A percentile compares a stretch with the other conserved stretches of the same genome.
These are phyloP conservation scores for Anabas testudineus DNA, from an alignment of 2,797 vertebrate species.

Conservation along the genomic window DNA sequence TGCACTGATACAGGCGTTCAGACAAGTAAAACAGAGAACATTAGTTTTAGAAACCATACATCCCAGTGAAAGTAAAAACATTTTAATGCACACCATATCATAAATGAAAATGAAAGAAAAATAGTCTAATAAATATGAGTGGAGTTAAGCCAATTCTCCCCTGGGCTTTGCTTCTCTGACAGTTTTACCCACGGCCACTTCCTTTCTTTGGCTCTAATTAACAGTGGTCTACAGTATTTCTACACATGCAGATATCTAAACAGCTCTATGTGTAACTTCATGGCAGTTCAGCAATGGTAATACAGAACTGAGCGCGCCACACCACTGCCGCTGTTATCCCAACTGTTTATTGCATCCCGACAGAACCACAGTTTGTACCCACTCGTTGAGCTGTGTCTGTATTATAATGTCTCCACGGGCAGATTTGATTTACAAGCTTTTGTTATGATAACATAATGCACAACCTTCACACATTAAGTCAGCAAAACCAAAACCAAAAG, in stretches of 20 bases:
- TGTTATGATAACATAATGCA: background rate
- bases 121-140: too few species aligned
- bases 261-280: slow-evolving; percentile 47
- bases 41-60: too few species aligned
- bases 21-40: too few species aligned
- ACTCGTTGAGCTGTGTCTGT: slow-evolving; percentile 8
- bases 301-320: slow-evolving; percentile 17
- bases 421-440: slow-evolving; percentile 9
- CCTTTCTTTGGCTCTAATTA: slow-evolving; percentile 64
- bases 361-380: slow-evolving; percentile 26
- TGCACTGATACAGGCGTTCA: too few species aligned
- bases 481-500: slow-evolving; percentile 26
- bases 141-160: slow-evolving; percentile 8
- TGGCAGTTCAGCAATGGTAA: slow-evolving; percentile 37
- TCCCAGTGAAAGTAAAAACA: too few species aligned
- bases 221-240: slow-evolving; percentile 34
- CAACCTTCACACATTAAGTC: slow-evolving; percentile 17
- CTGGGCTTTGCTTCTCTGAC: slow-evolving; percentile 15
- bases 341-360: slow-evolving; percentile 41
- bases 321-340: slow-evolving; percentile 29
- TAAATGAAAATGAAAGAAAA: too few species aligned
- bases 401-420: slow-evolving; percentile 13
- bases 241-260: slow-evolving; percentile 34
- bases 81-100: too few species aligned
- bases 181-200: slow-evolving; percentile 51